phyloP scores from a whole-genome alignment of 1,140 invertebrate species.

The Drosophila sucinea region DNA sequence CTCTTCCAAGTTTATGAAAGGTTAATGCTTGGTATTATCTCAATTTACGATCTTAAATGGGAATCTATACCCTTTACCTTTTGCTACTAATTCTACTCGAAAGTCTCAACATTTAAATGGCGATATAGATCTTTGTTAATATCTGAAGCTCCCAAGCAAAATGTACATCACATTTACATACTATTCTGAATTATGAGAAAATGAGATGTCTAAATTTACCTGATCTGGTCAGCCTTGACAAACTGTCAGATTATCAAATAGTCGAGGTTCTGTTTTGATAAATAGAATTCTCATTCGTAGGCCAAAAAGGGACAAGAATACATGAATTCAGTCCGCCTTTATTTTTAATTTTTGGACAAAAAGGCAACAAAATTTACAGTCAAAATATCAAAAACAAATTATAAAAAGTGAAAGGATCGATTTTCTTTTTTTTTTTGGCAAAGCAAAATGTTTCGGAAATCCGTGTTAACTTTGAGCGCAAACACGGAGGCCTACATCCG shows the following conservation, averaged over 20 bases:
- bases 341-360: conserved; percentile 6
- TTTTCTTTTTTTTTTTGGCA: background rate
- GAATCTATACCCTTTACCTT: too few relatives aligned
- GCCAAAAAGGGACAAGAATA: background rate
- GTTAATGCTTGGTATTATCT: too few relatives aligned
- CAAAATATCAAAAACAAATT: background rate
- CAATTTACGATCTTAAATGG: too few relatives aligned
- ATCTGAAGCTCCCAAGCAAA: too few relatives aligned
- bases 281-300: background rate
- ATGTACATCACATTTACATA: too few relatives aligned
- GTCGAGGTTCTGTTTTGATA: background rate
- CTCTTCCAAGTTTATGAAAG: too few relatives aligned
- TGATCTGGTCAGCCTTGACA: background rate
- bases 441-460: conserved; percentile 18
- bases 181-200: too few relatives aligned
- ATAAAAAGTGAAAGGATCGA: background rate
- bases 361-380: conserved; percentile 9
- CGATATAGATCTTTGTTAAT: too few relatives aligned
- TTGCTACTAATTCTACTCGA: too few relatives aligned
- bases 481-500: conserved; percentile 18
- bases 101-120: too few relatives aligned
- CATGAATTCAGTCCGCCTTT: background rate
- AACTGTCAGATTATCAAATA: background rate
- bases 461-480: conserved; percentile 10
- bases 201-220: background rate